Conservation (phyloP, 2,888 invertebrate genomes). For the Teleogryllus oceanicus region DNA sequence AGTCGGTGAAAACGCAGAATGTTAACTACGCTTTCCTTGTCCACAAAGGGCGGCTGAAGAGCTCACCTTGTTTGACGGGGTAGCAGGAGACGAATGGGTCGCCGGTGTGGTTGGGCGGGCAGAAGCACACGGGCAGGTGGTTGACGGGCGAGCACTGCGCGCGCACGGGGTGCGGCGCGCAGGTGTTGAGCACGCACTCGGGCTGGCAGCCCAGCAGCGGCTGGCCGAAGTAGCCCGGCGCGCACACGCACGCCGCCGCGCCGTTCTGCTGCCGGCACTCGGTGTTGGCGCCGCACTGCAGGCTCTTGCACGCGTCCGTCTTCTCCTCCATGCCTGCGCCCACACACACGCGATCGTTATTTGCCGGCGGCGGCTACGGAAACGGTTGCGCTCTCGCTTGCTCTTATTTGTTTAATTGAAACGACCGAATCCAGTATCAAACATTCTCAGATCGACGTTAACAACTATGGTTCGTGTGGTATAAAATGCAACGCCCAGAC, state of each 20-base stretch:
- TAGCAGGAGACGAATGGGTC: conserved; percentile 73
- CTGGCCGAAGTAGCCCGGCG: conserved; percentile 73
- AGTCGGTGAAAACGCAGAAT: too few species aligned
- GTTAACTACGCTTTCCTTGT: too few species aligned
- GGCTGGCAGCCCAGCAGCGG: conserved; percentile 73
- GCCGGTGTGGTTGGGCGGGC: conserved; percentile 65
- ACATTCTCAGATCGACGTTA: too few species aligned
- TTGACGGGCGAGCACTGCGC: conserved; percentile 70
- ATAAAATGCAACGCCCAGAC: too few species aligned
- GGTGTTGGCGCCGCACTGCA: conserved; percentile 72
- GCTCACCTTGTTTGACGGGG: conserved; percentile 44
- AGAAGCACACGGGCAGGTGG: conserved; percentile 74
- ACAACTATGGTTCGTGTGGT: too few species aligned
- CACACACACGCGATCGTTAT: too few species aligned
- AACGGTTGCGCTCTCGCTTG: too few species aligned
- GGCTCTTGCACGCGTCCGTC: conserved; percentile 61
- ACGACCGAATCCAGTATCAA: too few species aligned
- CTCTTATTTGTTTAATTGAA: too few species aligned
- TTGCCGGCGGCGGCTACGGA: too few species aligned
- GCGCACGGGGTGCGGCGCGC: conserved; percentile 61
- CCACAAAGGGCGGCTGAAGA: too few species aligned
- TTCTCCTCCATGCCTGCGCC: conserved; percentile 46
- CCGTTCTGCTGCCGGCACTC: conserved; percentile 63
- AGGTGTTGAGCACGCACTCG: conserved; percentile 77
- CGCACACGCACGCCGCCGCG: conserved; percentile 68